A percentile compares a stretch with the other conserved stretches of the same genome.
Evolutionary conservation across 2,113 vertebrate genomes (phyloP).

Genomic region (Raja brachyura): DNA sequence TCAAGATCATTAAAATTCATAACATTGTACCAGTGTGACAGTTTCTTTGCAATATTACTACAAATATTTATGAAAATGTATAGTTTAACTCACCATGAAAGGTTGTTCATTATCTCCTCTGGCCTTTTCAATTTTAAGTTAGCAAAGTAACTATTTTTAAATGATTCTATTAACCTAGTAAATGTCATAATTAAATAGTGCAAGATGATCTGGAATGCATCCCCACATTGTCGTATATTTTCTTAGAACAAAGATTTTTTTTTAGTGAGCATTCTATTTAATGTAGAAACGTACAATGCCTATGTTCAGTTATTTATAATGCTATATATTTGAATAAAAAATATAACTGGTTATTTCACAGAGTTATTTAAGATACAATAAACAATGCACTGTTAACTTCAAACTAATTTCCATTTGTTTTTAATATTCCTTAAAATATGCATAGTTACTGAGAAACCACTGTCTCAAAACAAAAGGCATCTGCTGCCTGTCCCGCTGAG

Average conservation of each 20-base stretch:
- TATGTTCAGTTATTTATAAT: slow-evolving; percentile 31
- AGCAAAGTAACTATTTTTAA: background rate
- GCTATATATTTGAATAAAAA: slow-evolving; percentile 25
- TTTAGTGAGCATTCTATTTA: slow-evolving; percentile 4
- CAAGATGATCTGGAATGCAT: slow-evolving; percentile 22
- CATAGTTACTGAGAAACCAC: too few species aligned
- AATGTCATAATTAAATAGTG: background rate
- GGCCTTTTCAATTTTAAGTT: slow-evolving; percentile 7
- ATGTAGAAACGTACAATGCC: background rate
- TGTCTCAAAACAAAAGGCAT: background rate
- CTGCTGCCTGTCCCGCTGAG: too few species aligned
- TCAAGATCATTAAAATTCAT: background rate
- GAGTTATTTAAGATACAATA: slow-evolving; percentile 34
- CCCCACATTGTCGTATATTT: slow-evolving; percentile 20
- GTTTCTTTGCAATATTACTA: background rate
- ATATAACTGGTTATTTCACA: slow-evolving; percentile 14
- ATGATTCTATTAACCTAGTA: background rate
- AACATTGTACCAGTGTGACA: background rate
- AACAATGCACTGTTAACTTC: slow-evolving; percentile 22
- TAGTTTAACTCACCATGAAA: background rate
- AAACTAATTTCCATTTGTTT: background rate
- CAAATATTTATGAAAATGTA: background rate
- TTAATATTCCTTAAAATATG: slow-evolving; percentile 5
- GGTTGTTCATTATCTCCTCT: background rate
- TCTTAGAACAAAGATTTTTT: background rate